Percentiles rank a stretch among this genome's conserved stretches.
These are phyloP conservation scores for Synergus laeviventris DNA, from an alignment of 2,888 invertebrate genomes.

Conservation along the genomic window DNA sequence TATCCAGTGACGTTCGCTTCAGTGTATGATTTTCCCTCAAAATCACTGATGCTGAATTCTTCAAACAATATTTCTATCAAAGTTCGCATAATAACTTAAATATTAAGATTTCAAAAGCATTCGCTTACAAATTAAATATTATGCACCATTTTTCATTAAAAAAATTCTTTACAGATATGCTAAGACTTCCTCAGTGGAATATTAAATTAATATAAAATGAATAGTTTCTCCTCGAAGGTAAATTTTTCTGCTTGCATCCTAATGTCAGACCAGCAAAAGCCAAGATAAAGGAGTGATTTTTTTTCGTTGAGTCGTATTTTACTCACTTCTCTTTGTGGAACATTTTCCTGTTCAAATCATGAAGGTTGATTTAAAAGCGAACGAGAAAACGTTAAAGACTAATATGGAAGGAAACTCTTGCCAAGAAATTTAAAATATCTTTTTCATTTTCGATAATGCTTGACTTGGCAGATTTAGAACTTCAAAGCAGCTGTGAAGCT, in stretches of 20 bases:
- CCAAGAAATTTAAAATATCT: background rate
- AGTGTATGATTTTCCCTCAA: background rate
- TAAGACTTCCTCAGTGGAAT: background rate
- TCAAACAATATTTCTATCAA: background rate
- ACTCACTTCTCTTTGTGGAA: background rate
- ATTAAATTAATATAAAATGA: too few relatives aligned
- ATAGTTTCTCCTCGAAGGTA: background rate
- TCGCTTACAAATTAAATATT: background rate
- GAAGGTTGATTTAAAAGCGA: background rate
- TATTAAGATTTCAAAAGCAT: too few relatives aligned
- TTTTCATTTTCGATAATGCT: background rate
- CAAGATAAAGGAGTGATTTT: background rate
- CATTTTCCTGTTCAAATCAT: background rate
- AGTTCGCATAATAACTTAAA: background rate
- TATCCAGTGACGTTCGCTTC: slow-evolving; percentile 9
- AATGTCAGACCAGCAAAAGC: background rate
- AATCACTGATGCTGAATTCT: background rate
- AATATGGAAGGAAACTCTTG: background rate
- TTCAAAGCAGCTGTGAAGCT: too few relatives aligned
- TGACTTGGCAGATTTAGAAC: background rate
- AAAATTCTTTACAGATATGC: too few relatives aligned
- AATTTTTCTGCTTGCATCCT: background rate
- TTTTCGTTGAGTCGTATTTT: background rate
- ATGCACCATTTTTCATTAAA: too few relatives aligned
- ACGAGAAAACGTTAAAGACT: background rate